Evolutionary conservation across 2,113 vertebrate genomes (phyloP).

Genomic region (Amblyopsis rosae): DNA sequence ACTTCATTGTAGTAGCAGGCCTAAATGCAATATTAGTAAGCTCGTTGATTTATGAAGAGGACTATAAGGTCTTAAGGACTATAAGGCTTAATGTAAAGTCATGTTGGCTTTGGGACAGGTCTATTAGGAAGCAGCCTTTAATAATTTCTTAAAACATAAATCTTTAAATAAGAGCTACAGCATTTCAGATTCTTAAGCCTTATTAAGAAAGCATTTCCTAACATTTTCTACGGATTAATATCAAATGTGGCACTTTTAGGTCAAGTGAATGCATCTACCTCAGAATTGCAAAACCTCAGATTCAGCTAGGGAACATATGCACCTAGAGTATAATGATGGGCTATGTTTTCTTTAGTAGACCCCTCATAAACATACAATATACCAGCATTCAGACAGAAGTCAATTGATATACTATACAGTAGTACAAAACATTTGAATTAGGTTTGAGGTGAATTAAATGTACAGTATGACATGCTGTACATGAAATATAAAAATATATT

Average conservation of each 20-base stretch:
- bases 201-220: conserved; percentile 52
- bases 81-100: conserved; percentile 73
- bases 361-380: neutral
- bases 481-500: no score
- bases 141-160: conserved; percentile 76
- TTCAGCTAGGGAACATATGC: neutral
- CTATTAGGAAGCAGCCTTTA: conserved; percentile 66
- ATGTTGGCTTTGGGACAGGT: conserved; percentile 69
- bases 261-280: conserved; percentile 21
- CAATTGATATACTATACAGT: no score
- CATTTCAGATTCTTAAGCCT: conserved; percentile 55
- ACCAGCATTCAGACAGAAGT: no score
- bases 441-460: no score
- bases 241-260: conserved; percentile 32
- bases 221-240: conserved; percentile 52
- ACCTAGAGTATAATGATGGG: neutral
- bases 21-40: conserved; percentile 70
- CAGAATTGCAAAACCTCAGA: conserved; percentile 10
- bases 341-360: neutral
- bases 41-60: conserved; percentile 77
- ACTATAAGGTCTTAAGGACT: conserved; percentile 72
- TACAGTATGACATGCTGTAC: no score
- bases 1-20: conserved; percentile 68
- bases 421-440: no score
- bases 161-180: conserved; percentile 59